These are phyloP conservation scores for Coelopa pilipes DNA, from an alignment of 2,888 invertebrate genomes.

Conservation along the genomic window DNA sequence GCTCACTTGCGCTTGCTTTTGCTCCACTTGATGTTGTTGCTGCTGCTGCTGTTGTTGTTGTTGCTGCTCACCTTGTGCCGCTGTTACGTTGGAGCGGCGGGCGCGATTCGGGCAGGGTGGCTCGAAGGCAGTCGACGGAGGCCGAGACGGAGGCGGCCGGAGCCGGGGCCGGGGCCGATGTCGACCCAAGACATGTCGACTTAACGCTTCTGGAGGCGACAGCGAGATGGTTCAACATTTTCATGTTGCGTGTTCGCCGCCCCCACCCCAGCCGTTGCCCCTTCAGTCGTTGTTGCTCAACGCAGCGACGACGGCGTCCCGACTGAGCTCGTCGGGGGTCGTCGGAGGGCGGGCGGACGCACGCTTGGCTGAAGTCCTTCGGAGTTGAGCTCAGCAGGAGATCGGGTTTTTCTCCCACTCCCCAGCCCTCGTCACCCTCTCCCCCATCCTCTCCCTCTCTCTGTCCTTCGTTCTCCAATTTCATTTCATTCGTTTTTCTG, in stretches of 20 bases:
- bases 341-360: neutral
- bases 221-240: slow-evolving; percentile 15
- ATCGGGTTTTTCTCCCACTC: neutral
- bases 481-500: too few species aligned
- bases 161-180: neutral
- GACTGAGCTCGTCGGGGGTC: too few species aligned
- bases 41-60: neutral
- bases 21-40: too few species aligned
- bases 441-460: too few species aligned
- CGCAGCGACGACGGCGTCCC: neutral
- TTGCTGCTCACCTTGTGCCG: slow-evolving; percentile 7
- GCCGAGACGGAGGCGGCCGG: neutral
- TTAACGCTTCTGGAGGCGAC: slow-evolving; percentile 27
- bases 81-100: neutral
- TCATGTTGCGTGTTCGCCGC: slow-evolving; percentile 20
- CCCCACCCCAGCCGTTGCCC: neutral
- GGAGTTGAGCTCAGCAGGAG: slow-evolving; percentile 15
- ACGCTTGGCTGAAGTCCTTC: neutral
- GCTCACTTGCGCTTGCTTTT: too few species aligned
- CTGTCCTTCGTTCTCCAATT: too few species aligned
- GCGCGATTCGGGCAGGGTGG: neutral
- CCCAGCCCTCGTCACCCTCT: too few species aligned
- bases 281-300: slow-evolving; percentile 9
- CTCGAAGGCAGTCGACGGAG: too few species aligned
- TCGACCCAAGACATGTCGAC: slow-evolving; percentile 13